Conservation (phyloP, 92 coral and sea anemone species). For the Virgularia gustaviana region DNA sequence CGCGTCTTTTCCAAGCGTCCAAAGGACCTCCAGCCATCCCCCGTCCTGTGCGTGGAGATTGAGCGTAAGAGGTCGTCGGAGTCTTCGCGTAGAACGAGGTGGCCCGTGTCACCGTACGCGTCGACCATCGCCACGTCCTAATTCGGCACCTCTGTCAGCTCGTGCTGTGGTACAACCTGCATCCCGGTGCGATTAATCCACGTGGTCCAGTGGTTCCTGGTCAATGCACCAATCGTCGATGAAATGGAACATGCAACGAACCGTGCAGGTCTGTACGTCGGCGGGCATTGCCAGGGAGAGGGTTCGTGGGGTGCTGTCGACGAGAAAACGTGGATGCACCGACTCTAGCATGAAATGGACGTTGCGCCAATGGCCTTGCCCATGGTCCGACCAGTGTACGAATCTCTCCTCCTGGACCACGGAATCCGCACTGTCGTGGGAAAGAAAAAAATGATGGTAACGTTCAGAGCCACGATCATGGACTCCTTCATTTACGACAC, state of each 20-base stretch:
- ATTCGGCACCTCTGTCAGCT: slow-evolving; percentile 18
- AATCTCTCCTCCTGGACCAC: slow-evolving; percentile 10
- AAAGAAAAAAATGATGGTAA: no score
- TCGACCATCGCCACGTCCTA: slow-evolving; percentile 21
- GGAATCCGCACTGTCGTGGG: slow-evolving; percentile 18
- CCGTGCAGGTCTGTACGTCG: slow-evolving; percentile 20
- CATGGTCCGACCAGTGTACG: slow-evolving; percentile 3
- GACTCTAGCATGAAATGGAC: not conserved
- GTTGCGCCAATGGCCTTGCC: slow-evolving; percentile 5
- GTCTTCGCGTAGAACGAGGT: slow-evolving; percentile 15
- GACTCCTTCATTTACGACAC: no score
- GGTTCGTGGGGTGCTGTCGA: not conserved
- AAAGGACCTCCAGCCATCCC: no score
- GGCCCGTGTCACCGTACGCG: slow-evolving; percentile 22
- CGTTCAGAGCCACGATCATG: no score
- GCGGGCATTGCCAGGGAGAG: no score
- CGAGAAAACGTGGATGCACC: not conserved
- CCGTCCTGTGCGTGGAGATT: no score
- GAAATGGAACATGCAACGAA: slow-evolving; percentile 9
- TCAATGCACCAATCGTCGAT: slow-evolving; percentile 10
- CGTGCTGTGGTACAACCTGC: not conserved
- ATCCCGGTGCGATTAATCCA: slow-evolving; percentile 1
- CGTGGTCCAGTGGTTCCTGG: not conserved
- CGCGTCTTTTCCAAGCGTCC: slow-evolving; percentile 20
- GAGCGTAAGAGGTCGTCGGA: slow-evolving; percentile 24